Percentiles rank a stretch among this genome's conserved stretches.
Evolutionary conservation across 2,888 invertebrate genomes (phyloP).

Genomic region (Sminthurinus aureus): DNA sequence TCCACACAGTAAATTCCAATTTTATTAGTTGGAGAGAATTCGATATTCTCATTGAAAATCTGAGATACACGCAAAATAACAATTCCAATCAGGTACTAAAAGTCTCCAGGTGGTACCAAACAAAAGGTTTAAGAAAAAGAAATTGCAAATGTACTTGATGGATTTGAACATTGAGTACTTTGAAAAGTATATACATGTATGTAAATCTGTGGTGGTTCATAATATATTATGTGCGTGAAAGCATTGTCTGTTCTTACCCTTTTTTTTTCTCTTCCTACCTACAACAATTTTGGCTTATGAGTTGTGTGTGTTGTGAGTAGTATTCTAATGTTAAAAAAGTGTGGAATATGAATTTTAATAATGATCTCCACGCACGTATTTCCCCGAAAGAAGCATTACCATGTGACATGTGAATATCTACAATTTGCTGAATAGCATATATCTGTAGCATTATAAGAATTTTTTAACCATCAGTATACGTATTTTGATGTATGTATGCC

Average conservation of each 20-base stretch:
- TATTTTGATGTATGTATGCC: neutral
- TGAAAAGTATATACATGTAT: neutral
- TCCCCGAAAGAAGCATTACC: neutral
- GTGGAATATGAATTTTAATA: slow-evolving; percentile 10
- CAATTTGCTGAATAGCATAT: neutral
- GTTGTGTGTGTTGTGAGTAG: neutral
- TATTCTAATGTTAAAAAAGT: neutral
- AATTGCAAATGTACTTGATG: slow-evolving; percentile 11
- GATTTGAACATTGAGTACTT: neutral
- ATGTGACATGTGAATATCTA: neutral
- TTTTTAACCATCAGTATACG: neutral
- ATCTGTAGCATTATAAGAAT: neutral
- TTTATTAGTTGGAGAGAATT: neutral
- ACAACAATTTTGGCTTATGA: too few species aligned
- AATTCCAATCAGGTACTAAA: slow-evolving; percentile 10
- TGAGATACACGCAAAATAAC: neutral
- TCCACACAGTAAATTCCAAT: too few species aligned
- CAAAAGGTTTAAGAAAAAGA: neutral
- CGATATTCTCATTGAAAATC: neutral
- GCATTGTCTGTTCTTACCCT: neutral
- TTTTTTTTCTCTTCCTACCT: neutral
- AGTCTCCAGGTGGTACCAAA: neutral
- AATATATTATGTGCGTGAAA: neutral
- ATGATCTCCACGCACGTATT: slow-evolving; percentile 8
- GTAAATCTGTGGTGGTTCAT: neutral